phyloP scores from a whole-genome alignment of 2,888 invertebrate genomes.

The Neria commutata region DNA sequence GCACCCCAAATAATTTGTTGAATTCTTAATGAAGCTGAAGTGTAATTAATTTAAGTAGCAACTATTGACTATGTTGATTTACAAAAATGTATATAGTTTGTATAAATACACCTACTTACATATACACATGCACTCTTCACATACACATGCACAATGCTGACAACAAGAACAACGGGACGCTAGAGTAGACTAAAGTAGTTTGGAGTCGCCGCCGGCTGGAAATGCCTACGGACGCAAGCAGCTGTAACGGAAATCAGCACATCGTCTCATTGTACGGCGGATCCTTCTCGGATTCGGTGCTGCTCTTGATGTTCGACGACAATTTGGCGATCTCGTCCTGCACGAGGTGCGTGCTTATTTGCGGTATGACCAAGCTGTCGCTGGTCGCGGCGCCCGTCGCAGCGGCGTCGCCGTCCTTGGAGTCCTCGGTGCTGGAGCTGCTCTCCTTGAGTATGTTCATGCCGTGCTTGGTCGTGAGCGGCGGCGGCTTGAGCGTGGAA shows the following conservation, averaged over 20 bases:
- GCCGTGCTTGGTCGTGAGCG: slow-evolving; percentile 50
- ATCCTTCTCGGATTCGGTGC: slow-evolving; percentile 62
- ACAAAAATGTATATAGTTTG: too few species aligned
- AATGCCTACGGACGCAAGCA: background rate
- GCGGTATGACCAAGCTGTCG: slow-evolving; percentile 49
- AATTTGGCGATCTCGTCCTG: slow-evolving; percentile 63
- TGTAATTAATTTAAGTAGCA: too few species aligned
- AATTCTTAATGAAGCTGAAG: too few species aligned
- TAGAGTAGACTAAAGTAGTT: too few species aligned
- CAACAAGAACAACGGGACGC: too few species aligned
- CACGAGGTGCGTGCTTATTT: slow-evolving; percentile 60
- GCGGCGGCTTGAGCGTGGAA: slow-evolving; percentile 56
- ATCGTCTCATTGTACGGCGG: slow-evolving; percentile 62
- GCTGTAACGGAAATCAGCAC: slow-evolving; percentile 53
- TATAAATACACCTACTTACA: background rate
- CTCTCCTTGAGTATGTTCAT: slow-evolving; percentile 61
- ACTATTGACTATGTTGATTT: too few species aligned
- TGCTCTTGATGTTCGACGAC: slow-evolving; percentile 62
- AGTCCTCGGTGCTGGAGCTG: slow-evolving; percentile 62
- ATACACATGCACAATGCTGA: too few species aligned
- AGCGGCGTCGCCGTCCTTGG: slow-evolving; percentile 51
- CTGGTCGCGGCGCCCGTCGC: slow-evolving; percentile 26
- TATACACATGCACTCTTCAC: background rate
- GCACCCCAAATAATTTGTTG: too few species aligned
- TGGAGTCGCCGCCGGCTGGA: too few species aligned